Percentiles rank a stretch among this genome's conserved stretches.
Conservation (phyloP, 1,140 invertebrate species). For the Camponotus vicinus region DNA sequence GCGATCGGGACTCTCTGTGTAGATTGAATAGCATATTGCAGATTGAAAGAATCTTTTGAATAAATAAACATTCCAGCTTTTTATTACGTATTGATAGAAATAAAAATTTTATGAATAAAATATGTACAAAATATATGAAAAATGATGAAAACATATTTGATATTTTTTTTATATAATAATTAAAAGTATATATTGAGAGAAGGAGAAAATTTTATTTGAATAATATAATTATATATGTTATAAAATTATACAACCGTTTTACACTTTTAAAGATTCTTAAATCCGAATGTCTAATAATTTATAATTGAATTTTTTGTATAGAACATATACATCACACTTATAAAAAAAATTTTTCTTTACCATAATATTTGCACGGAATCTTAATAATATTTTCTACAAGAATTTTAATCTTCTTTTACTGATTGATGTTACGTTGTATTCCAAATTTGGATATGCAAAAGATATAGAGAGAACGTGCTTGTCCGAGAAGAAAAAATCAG, state of each 20-base stretch:
- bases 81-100: neutral
- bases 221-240: neutral
- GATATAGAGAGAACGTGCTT: conserved; percentile 30
- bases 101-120: neutral
- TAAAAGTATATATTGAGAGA: neutral
- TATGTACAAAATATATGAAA: too few relatives aligned
- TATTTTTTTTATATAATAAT: too few relatives aligned
- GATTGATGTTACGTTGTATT: neutral
- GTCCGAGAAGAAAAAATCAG: neutral
- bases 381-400: neutral
- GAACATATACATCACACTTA: neutral
- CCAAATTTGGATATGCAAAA: conserved; percentile 51
- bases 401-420: neutral
- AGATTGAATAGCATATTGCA: conserved; percentile 40
- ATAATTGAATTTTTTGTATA: too few relatives aligned
- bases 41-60: neutral
- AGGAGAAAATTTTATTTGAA: neutral
- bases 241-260: too few relatives aligned
- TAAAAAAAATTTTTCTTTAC: neutral
- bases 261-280: too few relatives aligned
- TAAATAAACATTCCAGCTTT: neutral
- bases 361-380: neutral
- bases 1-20: neutral
- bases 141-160: too few relatives aligned
- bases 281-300: too few relatives aligned